Evolutionary conservation across 2,888 invertebrate species (phyloP), one percentile per base, ranked within the genome.

Genomic region (Poecilobothrus nobilitatus): DNA sequence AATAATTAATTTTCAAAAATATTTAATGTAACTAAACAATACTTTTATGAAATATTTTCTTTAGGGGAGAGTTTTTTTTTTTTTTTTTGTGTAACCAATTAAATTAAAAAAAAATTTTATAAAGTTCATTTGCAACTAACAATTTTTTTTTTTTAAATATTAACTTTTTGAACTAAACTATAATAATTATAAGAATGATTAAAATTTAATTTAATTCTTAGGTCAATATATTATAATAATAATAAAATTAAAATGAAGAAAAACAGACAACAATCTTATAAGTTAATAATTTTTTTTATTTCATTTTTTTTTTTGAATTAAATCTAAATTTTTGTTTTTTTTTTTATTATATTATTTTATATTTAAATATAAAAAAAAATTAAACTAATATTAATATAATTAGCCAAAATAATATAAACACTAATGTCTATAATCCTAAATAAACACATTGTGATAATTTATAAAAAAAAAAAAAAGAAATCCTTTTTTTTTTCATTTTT

Each of bases 201-300:
- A 53, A 53, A 18, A n/a, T 53, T 53, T 15, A 53, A 12, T 18
- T 53, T 18, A 53, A 18, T 53, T 53, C 53, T 53, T 12, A 41
- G 15, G 41, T 41, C 9, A 12, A 53, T 12, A 53, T n/a, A 18
- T 53, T 53, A 53, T 37, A 37, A 37, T 10, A 12, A 18, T 18
- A 53, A 53, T 18, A 53, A 53, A 53, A 18, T 18, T 18, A 53
- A 53, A 18, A n/a, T 18, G 15, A 53, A 53, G 18, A 53, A 53
- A 53, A 53, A 53, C 53, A 53, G 53, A 53, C n/a, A 53, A 53
- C 53, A 53, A 53, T 53, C 15, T 53, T 53, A 53, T 53, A 27
- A 27, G 5, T 5, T 27, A 27, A 27, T 27, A 27, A n/a, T n/a
- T n/a, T 27, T 27, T 27, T 27, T 27, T 27, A 27, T 27, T 27